Conservation (phyloP, 2,113 vertebrate species). For the Sisor rabdophorus region DNA sequence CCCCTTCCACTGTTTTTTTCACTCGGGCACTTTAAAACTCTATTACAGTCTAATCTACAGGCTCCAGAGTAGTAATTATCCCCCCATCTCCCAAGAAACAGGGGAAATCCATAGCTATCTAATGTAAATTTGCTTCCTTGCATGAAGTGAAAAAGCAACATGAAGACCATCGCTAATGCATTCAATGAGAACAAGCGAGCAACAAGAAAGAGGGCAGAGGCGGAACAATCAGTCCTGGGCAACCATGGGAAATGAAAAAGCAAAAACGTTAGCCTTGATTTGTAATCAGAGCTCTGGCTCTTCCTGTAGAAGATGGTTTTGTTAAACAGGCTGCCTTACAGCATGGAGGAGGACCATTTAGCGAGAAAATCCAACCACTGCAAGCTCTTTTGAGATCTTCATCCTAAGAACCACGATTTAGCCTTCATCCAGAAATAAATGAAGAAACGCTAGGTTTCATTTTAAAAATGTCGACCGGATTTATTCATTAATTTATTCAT, state of each 20-base stretch:
- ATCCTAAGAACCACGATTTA: not conserved
- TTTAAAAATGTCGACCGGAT: too few relatives aligned
- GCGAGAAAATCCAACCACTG: not conserved
- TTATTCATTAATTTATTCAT: too few relatives aligned
- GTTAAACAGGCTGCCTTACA: constrained; percentile 49
- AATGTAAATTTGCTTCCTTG: constrained; percentile 64
- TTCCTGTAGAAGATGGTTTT: constrained; percentile 53
- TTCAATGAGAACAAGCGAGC: constrained; percentile 47
- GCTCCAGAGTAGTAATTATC: constrained; percentile 65
- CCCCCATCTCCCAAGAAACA: constrained; percentile 58
- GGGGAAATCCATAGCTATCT: constrained; percentile 68
- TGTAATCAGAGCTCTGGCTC: constrained; percentile 43
- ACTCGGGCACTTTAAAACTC: constrained; percentile 46
- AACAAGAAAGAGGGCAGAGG: constrained; percentile 46
- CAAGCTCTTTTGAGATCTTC: not conserved
- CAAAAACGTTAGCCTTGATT: constrained; percentile 44
- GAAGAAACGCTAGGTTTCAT: not conserved
- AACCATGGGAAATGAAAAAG: constrained; percentile 60
- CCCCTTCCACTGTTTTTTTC: constrained; percentile 41
- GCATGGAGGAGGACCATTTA: not conserved
- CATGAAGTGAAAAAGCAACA: constrained; percentile 66
- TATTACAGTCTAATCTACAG: constrained; percentile 57
- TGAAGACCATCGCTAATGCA: constrained; percentile 54
- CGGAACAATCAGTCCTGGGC: constrained; percentile 49
- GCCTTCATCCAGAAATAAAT: not conserved